phyloP scores from a whole-genome alignment of 2,797 vertebrate genomes.

The Parotocinclus haroldoi region DNA sequence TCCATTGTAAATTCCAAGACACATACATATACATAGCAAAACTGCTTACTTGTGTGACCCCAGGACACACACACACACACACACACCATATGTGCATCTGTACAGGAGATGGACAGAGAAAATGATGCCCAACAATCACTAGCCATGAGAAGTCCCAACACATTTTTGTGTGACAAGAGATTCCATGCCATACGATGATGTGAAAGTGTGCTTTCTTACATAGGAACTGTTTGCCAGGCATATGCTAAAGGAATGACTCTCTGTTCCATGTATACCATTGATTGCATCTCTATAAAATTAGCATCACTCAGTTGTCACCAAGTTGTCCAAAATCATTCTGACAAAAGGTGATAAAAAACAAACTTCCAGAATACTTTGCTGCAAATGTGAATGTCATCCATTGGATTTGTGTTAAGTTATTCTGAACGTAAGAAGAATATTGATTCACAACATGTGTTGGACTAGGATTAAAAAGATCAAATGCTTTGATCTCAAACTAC shows the following conservation, averaged over 20 bases:
- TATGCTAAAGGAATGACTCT: constrained; percentile 28
- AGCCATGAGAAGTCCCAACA: constrained; percentile 38
- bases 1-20: constrained; percentile 13
- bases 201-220: constrained; percentile 24
- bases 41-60: not conserved
- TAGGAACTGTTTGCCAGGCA: constrained; percentile 20
- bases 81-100: constrained; percentile 2
- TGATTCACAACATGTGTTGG: no score
- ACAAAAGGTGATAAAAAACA: constrained; percentile 8
- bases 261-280: constrained; percentile 46
- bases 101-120: constrained; percentile 20
- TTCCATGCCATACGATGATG: constrained; percentile 26
- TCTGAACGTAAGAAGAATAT: no score
- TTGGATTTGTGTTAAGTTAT: constrained; percentile 15
- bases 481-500: no score
- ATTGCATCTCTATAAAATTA: constrained; percentile 46
- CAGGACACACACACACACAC: not conserved
- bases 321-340: constrained; percentile 36
- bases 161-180: constrained; percentile 31
- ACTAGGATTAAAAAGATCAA: no score
- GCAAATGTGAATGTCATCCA: not conserved
- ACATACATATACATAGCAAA: constrained; percentile 21
- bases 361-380: constrained; percentile 12
- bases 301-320: constrained; percentile 34
- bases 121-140: constrained; percentile 34